A percentile compares a stretch with the other conserved stretches of the same genome.
phyloP scores from a whole-genome alignment of 2,888 invertebrate genomes.

The Neoscelio sp. region DNA sequence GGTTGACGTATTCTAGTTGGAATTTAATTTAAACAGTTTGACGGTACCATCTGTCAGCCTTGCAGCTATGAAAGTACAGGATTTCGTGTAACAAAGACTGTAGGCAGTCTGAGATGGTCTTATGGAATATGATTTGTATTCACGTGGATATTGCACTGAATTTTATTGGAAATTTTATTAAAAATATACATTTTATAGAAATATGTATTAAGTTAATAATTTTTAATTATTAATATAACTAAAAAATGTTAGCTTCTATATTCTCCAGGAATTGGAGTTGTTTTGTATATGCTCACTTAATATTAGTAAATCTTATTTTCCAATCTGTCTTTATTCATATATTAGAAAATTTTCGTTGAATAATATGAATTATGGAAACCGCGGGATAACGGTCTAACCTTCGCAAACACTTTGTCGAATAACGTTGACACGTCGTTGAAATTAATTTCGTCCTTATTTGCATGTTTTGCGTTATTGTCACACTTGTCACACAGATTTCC shows the following conservation, averaged over 20 bases:
- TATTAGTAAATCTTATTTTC: too few relatives aligned
- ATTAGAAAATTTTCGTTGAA: too few relatives aligned
- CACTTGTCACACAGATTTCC: background rate
- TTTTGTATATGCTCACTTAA: too few relatives aligned
- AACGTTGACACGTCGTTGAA: constrained; percentile 36
- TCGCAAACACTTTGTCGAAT: constrained; percentile 30
- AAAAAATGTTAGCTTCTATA: too few relatives aligned
- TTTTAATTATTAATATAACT: too few relatives aligned
- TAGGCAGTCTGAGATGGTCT: constrained; percentile 85
- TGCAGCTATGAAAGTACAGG: constrained; percentile 85
- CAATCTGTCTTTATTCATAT: too few relatives aligned
- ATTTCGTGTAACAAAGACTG: constrained; percentile 87
- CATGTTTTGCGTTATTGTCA: constrained; percentile 27
- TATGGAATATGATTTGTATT: constrained; percentile 76
- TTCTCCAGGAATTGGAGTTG: too few relatives aligned
- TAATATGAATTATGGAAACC: too few relatives aligned
- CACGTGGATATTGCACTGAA: constrained; percentile 9
- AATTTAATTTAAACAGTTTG: constrained; percentile 84
- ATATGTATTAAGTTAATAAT: too few relatives aligned
- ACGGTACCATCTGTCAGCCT: constrained; percentile 87
- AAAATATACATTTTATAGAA: constrained; percentile 12
- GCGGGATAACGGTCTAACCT: constrained; percentile 18
- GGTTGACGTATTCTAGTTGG: constrained; percentile 83
- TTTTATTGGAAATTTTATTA: constrained; percentile 14
- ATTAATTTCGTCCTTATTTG: constrained; percentile 47